Conservation (phyloP, 2,113 vertebrate species). For the Nothoprocta perdicaria region DNA sequence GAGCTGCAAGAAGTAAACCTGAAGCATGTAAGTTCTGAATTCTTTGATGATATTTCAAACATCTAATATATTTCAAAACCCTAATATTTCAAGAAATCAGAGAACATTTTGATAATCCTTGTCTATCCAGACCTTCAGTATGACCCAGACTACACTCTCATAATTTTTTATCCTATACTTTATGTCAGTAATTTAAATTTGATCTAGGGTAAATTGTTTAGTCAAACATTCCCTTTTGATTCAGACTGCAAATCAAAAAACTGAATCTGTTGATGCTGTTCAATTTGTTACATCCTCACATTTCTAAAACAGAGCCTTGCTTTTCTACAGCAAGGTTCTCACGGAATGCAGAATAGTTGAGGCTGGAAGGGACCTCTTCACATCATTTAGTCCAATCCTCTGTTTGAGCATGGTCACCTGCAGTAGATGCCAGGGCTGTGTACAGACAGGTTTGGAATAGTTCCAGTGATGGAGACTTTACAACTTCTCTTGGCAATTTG, state of each 20-base stretch:
- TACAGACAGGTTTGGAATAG: too few relatives aligned
- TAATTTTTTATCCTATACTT: neutral
- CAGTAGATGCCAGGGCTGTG: too few relatives aligned
- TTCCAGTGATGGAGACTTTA: neutral
- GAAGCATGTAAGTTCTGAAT: neutral
- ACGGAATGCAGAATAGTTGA: too few relatives aligned
- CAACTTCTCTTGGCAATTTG: neutral
- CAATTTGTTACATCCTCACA: neutral
- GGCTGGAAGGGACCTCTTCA: too few relatives aligned
- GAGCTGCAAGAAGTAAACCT: neutral
- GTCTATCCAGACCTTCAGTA: neutral
- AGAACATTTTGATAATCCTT: neutral
- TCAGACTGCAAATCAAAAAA: neutral
- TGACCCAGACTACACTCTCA: neutral
- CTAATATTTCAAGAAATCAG: neutral
- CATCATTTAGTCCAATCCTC: too few relatives aligned
- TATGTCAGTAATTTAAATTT: neutral
- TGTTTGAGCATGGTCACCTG: too few relatives aligned
- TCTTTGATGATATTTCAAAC: neutral
- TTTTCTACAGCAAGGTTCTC: neutral
- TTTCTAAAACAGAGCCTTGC: neutral
- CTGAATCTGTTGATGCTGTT: neutral
- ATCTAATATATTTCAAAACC: neutral
- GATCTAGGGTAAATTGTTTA: neutral
- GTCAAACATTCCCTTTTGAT: neutral